phyloP scores from a whole-genome alignment of 2,113 vertebrate genomes.

The Callaeas wilsoni region DNA sequence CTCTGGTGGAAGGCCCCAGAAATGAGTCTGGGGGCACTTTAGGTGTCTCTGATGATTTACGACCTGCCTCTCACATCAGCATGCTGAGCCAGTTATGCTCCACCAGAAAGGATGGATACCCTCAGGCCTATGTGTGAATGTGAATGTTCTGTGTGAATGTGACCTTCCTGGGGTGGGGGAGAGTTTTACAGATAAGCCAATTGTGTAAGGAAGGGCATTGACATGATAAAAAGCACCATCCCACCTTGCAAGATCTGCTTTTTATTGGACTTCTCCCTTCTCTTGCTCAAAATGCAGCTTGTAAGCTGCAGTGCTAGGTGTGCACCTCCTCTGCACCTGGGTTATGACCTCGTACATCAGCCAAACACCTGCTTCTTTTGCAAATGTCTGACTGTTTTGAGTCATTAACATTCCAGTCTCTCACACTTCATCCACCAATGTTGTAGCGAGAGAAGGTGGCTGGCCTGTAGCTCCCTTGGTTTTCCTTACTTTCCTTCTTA shows the following conservation, averaged over 20 bases:
- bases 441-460: background rate
- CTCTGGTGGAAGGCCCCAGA: background rate
- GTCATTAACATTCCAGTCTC: background rate
- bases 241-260: background rate
- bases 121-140: background rate
- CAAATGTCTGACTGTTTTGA: background rate
- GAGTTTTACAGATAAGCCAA: background rate
- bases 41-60: background rate
- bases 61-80: background rate
- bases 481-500: background rate
- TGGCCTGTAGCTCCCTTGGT: background rate
- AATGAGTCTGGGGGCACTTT: background rate
- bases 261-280: background rate
- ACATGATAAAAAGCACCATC: background rate
- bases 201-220: background rate
- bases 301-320: background rate
- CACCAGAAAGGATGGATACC: background rate
- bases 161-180: background rate
- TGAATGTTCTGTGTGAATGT: background rate
- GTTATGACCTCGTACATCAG: background rate
- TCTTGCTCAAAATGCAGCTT: background rate
- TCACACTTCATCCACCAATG: background rate
- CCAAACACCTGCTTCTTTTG: background rate
- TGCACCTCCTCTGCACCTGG: background rate
- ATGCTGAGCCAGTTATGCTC: background rate